phyloP scores from a whole-genome alignment of 2,888 invertebrate genomes.

The Cheilosia urbana region DNA sequence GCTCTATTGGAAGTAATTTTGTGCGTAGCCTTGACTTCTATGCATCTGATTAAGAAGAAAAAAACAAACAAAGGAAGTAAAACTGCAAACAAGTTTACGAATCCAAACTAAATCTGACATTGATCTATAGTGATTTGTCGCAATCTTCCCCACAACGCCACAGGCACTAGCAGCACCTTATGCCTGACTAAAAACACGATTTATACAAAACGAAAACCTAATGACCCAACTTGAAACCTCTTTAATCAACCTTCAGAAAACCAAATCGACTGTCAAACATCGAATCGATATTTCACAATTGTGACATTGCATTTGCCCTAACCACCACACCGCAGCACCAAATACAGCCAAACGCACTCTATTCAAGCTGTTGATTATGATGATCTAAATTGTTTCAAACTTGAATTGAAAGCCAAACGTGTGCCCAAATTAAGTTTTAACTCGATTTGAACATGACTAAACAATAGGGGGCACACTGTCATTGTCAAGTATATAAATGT shows the following conservation, averaged over 20 bases:
- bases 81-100: no score
- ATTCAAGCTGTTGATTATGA: constrained; percentile 38
- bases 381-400: constrained; percentile 62
- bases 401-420: constrained; percentile 61
- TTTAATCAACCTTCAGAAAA: constrained; percentile 42
- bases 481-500: constrained; percentile 44
- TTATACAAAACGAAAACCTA: constrained; percentile 6
- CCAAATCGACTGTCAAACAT: constrained; percentile 67
- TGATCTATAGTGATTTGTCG: no score
- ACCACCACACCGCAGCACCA: background rate
- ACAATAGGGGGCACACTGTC: constrained; percentile 50
- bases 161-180: background rate
- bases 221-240: constrained; percentile 46
- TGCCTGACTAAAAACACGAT: background rate
- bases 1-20: no score
- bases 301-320: constrained; percentile 58
- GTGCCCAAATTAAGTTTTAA: constrained; percentile 63
- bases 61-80: no score
- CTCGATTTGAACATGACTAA: constrained; percentile 14
- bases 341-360: constrained; percentile 3
- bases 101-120: no score
- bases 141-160: background rate
- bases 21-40: no score
- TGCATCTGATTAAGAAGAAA: no score
- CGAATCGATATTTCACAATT: constrained; percentile 66